Evolutionary conservation across 2,113 vertebrate species (phyloP).

Genomic region (Clarias batrachus): DNA sequence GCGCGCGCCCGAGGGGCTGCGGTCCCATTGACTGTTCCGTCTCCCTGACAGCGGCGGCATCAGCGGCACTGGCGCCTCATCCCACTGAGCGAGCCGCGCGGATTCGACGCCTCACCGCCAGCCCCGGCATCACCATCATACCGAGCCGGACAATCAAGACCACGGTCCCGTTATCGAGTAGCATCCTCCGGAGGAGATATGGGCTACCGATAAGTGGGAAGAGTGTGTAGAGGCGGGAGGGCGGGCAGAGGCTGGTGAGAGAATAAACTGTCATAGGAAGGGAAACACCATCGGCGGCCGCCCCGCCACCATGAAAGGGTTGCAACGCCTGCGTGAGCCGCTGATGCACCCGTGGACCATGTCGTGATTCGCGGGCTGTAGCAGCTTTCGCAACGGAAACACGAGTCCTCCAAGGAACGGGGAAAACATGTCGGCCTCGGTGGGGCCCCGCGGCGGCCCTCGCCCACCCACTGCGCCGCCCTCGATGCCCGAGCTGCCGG

Average conservation of each 20-base stretch:
- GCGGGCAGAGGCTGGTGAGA: constrained; percentile 65
- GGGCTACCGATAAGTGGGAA: constrained; percentile 76
- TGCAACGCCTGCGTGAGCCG: constrained; percentile 73
- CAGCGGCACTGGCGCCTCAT: constrained; percentile 60
- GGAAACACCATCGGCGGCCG: constrained; percentile 71
- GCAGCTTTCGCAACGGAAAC: constrained; percentile 68
- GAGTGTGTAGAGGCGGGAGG: constrained; percentile 66
- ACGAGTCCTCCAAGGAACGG: constrained; percentile 71
- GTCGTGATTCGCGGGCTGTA: constrained; percentile 79
- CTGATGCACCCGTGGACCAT: constrained; percentile 78
- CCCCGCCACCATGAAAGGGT: constrained; percentile 81
- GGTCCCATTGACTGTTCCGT: constrained; percentile 82
- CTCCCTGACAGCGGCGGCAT: constrained; percentile 77
- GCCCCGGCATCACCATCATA: constrained; percentile 47
- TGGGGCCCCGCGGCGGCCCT: constrained; percentile 91
- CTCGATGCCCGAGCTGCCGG: constrained; percentile 89
- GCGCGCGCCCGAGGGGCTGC: constrained; percentile 78
- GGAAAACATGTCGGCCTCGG: constrained; percentile 87
- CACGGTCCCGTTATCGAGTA: constrained; percentile 45
- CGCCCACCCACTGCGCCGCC: constrained; percentile 88
- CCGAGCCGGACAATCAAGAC: constrained; percentile 53
- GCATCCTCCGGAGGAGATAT: constrained; percentile 72
- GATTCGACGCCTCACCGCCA: constrained; percentile 69
- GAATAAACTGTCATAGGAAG: constrained; percentile 62
- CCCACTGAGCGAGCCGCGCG: constrained; percentile 65